Percentiles rank a stretch among this genome's conserved stretches.
Evolutionary conservation across 35 echinoderm and acorn worm genomes (phyloP).

Genomic region (Strongylocentrotus purpuratus): DNA sequence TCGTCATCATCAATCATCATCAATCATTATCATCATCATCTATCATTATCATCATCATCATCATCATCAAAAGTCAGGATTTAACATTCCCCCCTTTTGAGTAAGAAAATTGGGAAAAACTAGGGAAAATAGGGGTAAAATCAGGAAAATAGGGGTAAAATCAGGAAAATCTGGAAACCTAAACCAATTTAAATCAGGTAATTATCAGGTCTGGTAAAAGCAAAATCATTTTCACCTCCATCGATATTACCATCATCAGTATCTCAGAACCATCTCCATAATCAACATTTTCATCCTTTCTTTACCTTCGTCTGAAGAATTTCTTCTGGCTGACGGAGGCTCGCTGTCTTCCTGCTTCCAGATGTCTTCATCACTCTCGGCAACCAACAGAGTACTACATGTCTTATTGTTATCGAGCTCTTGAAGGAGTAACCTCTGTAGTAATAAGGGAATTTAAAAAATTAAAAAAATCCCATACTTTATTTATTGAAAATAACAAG

Average conservation of each 20-base stretch:
- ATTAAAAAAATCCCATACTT: too few species aligned
- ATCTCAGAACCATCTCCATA: too few species aligned
- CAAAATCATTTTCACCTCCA: background rate
- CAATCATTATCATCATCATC: background rate
- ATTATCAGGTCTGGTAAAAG: too few species aligned
- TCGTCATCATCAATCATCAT: background rate
- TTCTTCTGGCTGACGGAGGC: background rate
- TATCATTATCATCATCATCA: background rate
- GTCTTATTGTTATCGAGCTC: conserved; percentile 82
- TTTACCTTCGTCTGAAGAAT: conserved; percentile 48
- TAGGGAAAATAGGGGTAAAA: too few species aligned
- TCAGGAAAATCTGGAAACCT: too few species aligned
- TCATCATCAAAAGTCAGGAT: too few species aligned
- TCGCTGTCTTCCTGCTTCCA: conserved; percentile 77
- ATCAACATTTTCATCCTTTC: background rate
- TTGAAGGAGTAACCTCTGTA: conserved; percentile 76
- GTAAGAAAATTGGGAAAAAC: too few species aligned
- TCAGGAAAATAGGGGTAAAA: too few species aligned
- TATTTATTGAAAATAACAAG: too few species aligned
- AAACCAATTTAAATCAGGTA: too few species aligned
- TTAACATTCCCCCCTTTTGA: too few species aligned
- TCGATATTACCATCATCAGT: background rate
- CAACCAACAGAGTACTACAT: conserved; percentile 82
- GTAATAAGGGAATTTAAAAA: conserved; percentile 10
- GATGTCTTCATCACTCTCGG: conserved; percentile 81